Base-by-base conservation (phyloP, 2,888 invertebrate genomes). In the Galerucella nymphaeae region DNA sequence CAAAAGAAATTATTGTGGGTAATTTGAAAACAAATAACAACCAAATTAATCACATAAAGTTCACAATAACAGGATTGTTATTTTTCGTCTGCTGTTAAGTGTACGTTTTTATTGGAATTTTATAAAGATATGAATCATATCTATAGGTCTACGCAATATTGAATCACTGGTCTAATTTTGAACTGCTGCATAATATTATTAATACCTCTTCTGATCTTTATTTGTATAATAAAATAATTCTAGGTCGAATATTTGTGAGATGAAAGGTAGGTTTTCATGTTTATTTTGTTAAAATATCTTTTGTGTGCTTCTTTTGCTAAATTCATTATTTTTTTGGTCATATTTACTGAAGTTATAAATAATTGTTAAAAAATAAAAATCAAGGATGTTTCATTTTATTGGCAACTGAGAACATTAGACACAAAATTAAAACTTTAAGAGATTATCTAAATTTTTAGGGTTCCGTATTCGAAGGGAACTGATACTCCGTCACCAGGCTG, bases 81-180 rank as follows among this genome's bases (percentile, higher is more conserved):
- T 61, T 71, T 66, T 30, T 48, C 57, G 58, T 48, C 48, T 14
- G 58, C 38, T 65, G 13, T 62, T 61, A 41, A 65, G n/a, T 30
- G 23, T 30, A 30, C 23, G 63, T 62, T 70, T 58, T 38, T 65
- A 70, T 59, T 70, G 59, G 42, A 59, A 70, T 70, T 70, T 70
- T 70, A 59, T 65, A 57, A 13, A 16, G 16, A 48, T 57, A 65
- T 70, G 70, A 70, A 65, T 70, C 70, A 70, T 57, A 48, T 59
- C 59, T 18, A 64, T 58, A 53, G 62, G 65, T 70, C 70, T 66
- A 48, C 58, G 50, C 57, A 70, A 64, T 45, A 70, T 66, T 70
- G 70, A 70, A 53, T 70, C 70, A 70, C 65, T 65, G 75, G 68
- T 72, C 75, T 80, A 79, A 78, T 65, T 68, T 59, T 70, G 65